These are phyloP conservation scores for Metalampra italica DNA, from an alignment of 2,888 invertebrate genomes.

Conservation along the genomic window DNA sequence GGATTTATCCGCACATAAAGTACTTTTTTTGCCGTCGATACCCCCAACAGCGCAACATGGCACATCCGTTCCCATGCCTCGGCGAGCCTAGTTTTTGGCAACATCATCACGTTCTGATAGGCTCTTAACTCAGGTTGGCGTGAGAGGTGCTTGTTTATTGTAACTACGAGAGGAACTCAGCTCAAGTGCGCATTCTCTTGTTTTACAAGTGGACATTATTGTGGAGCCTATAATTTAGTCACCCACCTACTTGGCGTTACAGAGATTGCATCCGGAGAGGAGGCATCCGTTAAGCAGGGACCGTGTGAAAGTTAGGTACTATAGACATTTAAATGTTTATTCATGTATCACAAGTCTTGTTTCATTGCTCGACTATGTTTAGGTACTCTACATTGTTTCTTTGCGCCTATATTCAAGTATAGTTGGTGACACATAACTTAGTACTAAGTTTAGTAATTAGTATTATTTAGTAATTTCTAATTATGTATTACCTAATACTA, in stretches of 20 bases:
- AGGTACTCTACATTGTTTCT: too few relatives aligned
- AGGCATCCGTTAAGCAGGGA: constrained; percentile 37
- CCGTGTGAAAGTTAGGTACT: constrained; percentile 46
- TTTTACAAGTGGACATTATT: constrained; percentile 10
- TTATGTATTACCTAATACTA: too few relatives aligned
- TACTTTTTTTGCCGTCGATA: constrained; percentile 3
- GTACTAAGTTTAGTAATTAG: too few relatives aligned
- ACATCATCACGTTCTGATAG: constrained; percentile 54
- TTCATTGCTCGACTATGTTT: too few relatives aligned
- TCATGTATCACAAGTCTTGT: too few relatives aligned
- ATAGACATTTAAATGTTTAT: too few relatives aligned
- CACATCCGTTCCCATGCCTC: constrained; percentile 61
- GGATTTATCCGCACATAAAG: neutral
- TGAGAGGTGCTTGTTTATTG: constrained; percentile 12
- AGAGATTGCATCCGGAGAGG: constrained; percentile 42
- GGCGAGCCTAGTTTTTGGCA: constrained; percentile 34
- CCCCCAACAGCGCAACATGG: constrained; percentile 25
- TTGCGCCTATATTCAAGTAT: too few relatives aligned
- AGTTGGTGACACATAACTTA: too few relatives aligned
- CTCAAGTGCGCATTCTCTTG: constrained; percentile 16
- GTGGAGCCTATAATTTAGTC: constrained; percentile 15
- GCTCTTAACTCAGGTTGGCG: constrained; percentile 38
- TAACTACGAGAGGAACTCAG: constrained; percentile 6
- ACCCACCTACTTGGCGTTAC: constrained; percentile 23
- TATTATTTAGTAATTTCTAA: too few relatives aligned